A percentile compares a stretch with the other conserved stretches of the same genome.
These are phyloP conservation scores for Yasuhikotakia modesta DNA, from an alignment of 2,797 vertebrate genomes.

Conservation along the genomic window DNA sequence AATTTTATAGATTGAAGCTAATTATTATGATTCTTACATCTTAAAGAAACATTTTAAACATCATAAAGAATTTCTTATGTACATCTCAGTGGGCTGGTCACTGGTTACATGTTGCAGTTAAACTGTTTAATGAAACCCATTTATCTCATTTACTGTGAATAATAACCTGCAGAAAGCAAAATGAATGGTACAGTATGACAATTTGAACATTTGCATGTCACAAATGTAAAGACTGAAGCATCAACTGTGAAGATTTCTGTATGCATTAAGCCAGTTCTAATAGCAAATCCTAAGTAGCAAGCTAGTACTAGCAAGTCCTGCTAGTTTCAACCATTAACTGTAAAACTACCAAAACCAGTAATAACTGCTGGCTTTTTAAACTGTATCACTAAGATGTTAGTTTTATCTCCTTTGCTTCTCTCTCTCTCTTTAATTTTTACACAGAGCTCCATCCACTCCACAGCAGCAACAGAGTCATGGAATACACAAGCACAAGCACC, in stretches of 20 bases:
- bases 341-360: too few relatives aligned
- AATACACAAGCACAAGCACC: conserved; percentile 74
- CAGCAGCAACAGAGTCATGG: conserved; percentile 77
- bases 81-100: neutral
- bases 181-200: neutral
- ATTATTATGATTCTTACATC: neutral
- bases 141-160: conserved; percentile 5
- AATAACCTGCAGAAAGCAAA: neutral
- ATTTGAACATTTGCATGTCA: neutral
- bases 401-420: neutral
- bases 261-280: too few relatives aligned
- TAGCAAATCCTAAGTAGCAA: too few relatives aligned
- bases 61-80: neutral
- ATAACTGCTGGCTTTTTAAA: too few relatives aligned
- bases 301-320: too few relatives aligned
- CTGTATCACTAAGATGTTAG: neutral
- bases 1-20: neutral
- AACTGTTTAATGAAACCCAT: neutral
- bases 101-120: neutral
- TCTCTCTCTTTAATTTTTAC: conserved; percentile 49
- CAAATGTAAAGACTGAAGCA: neutral
- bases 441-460: conserved; percentile 82
- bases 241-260: too few relatives aligned
- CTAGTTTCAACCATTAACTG: neutral
- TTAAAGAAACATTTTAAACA: neutral